Base-by-base conservation (phyloP, 2,113 vertebrate genomes). In the Lophotis ruficrista region DNA sequence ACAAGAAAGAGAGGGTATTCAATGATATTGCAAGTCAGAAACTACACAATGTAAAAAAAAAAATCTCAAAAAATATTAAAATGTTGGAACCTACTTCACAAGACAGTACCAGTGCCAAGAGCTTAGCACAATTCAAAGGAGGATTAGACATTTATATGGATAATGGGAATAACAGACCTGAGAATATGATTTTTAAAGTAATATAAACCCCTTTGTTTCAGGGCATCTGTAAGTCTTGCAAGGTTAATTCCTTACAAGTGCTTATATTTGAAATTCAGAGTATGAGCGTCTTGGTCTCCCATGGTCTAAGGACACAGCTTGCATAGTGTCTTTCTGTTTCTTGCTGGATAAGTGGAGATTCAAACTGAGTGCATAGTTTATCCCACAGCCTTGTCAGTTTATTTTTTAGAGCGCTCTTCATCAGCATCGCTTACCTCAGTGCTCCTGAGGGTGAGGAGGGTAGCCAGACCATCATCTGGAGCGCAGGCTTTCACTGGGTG, bases 61-160 rank as follows among this genome's bases (percentile, higher is more conserved):
- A 24, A 57, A 2, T 2, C 4, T 38, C 3, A 58, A 62, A 72
- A 70, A 93, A 64, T 33, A 31, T 71, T 47, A 51, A 35, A 58
- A 1, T 0, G 0, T 66, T 90, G 83, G 76, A 93, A 87, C 60
- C 38, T 70, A 84, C 83, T 92, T 92, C 92, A 95, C 30, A 84
- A 87, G 75, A 90, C 38, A 62, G 65, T 47, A 54, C 24, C 41
- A 66, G 35, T 28, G 77, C 88, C 92, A 89, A 94, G 31, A 89
- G 80, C 23, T 94, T 91, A 92, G 53, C 69, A 64, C 56, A 95
- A 50, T 45, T 95, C 69, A 64, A 53, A 94, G 90, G 78, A 73
- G 69, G 76, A 94, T 95, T 93, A 95, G 64, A 92, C 86, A 75
- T 87, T 94, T 96, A 53, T 87, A 75, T 71, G 76, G 71, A 84